Evolutionary conservation across 2,888 invertebrate genomes (phyloP).

Genomic region (Cryptocheilus praepositus): DNA sequence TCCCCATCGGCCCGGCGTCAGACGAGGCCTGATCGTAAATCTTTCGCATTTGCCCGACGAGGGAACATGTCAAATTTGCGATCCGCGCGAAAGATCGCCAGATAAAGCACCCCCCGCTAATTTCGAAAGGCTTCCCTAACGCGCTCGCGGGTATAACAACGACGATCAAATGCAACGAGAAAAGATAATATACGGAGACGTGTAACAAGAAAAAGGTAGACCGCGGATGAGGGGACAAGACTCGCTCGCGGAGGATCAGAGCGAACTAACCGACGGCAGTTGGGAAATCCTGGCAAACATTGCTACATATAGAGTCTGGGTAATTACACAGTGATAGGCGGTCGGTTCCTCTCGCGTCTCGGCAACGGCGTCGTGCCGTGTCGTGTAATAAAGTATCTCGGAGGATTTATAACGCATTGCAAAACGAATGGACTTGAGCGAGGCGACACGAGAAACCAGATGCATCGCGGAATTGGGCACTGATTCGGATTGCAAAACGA

Average conservation of each 20-base stretch:
- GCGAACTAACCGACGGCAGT: constrained; percentile 25
- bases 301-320: constrained; percentile 36
- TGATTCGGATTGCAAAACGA: too few species aligned
- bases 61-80: background rate
- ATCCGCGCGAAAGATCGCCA: constrained; percentile 1
- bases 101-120: constrained; percentile 5
- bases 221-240: constrained; percentile 7
- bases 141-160: background rate
- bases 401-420: constrained; percentile 37
- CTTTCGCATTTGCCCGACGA: background rate
- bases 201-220: constrained; percentile 7
- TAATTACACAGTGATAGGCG: constrained; percentile 39
- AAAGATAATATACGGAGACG: background rate
- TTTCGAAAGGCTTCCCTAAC: constrained; percentile 9
- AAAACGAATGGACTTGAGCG: constrained; percentile 30
- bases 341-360: constrained; percentile 20
- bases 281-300: constrained; percentile 36
- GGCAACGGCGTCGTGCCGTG: background rate
- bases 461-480: constrained; percentile 5
- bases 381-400: constrained; percentile 36
- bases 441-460: constrained; percentile 17
- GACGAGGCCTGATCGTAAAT: background rate
- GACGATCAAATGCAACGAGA: background rate
- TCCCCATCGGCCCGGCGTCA: background rate
- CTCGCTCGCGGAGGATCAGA: constrained; percentile 22